These are phyloP conservation scores for Synanceia verrucosa DNA, from an alignment of 2,797 vertebrate genomes.

Conservation along the genomic window DNA sequence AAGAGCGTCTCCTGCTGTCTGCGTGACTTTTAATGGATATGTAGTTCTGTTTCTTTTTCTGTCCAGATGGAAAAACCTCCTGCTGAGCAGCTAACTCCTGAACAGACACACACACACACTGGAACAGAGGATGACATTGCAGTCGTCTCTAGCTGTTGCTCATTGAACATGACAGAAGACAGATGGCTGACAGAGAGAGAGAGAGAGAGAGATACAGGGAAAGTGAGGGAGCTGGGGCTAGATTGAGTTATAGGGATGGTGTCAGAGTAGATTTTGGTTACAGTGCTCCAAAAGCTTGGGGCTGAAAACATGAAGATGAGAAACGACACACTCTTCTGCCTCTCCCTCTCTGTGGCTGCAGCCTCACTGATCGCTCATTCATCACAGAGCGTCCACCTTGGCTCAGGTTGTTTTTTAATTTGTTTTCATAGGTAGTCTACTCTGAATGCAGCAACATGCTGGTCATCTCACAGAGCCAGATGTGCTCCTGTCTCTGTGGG, in stretches of 20 bases:
- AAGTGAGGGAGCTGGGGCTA: background rate
- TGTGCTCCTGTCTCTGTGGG: background rate
- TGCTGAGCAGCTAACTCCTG: constrained; percentile 23
- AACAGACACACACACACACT: background rate
- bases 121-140: background rate
- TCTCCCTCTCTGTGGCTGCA: background rate
- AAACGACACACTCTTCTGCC: constrained; percentile 22
- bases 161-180: constrained; percentile 62
- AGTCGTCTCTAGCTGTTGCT: constrained; percentile 43
- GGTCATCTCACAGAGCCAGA: background rate
- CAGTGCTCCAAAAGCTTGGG: constrained; percentile 54
- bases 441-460: constrained; percentile 4
- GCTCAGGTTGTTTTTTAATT: constrained; percentile 9
- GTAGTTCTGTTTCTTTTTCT: constrained; percentile 26
- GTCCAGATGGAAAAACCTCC: constrained; percentile 47
- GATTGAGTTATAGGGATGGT: constrained; percentile 61
- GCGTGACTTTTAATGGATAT: constrained; percentile 36
- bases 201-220: constrained; percentile 7
- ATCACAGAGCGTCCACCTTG: constrained; percentile 32
- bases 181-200: constrained; percentile 53
- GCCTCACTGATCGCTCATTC: constrained; percentile 24
- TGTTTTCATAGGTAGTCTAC: background rate
- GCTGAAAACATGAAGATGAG: constrained; percentile 54
- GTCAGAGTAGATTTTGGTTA: constrained; percentile 68
- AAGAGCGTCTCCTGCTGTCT: constrained; percentile 33